Evolutionary conservation across 2,888 invertebrate genomes (phyloP).

Genomic region (Drosophila multiciliata): DNA sequence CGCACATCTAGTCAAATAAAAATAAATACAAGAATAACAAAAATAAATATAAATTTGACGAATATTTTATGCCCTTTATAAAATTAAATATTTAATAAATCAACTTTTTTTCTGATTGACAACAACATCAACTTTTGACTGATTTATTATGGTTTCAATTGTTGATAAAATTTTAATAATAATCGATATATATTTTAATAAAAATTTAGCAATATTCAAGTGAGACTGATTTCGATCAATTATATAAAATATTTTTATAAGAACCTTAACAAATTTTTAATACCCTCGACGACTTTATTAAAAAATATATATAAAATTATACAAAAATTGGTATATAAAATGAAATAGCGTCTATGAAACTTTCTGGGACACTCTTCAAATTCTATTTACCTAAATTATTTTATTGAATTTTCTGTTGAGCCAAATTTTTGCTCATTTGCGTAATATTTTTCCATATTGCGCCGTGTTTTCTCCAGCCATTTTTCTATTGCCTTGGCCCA

Average conservation of each 20-base stretch:
- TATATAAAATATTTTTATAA: too few relatives aligned
- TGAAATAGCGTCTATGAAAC: conserved; percentile 38
- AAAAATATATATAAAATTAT: neutral
- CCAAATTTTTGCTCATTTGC: conserved; percentile 66
- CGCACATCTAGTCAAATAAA: conserved; percentile 70
- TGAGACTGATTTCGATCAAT: neutral
- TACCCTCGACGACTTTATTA: neutral
- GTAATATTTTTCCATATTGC: conserved; percentile 44
- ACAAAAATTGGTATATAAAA: conserved; percentile 25
- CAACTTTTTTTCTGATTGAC: neutral
- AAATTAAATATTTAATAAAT: neutral
- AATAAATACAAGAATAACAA: conserved; percentile 13
- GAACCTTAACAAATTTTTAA: neutral
- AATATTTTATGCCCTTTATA: neutral
- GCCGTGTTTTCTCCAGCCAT: conserved; percentile 18
- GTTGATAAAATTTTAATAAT: neutral
- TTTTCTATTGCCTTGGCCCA: conserved; percentile 12
- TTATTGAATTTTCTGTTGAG: conserved; percentile 49
- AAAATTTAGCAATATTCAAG: neutral
- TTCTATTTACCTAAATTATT: conserved; percentile 63
- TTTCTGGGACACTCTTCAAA: conserved; percentile 12
- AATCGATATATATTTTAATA: neutral
- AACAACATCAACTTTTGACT: neutral
- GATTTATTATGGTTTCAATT: too few relatives aligned
- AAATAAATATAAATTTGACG: neutral